Conservation (phyloP, 2,888 invertebrate genomes). For the Odontocerum albicorne region DNA sequence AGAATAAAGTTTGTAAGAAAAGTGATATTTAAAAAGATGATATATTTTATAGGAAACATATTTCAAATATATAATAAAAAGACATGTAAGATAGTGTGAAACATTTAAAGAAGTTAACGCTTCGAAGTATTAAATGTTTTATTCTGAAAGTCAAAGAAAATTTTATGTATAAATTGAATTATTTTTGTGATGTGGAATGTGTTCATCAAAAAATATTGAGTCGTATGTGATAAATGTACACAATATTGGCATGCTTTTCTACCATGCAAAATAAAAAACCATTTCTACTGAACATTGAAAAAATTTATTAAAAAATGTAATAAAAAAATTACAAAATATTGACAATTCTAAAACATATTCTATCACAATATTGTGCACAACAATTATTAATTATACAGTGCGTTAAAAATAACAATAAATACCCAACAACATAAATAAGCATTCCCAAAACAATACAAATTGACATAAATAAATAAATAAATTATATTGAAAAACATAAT, state of each 20-base stretch:
- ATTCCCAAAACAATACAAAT: not conserved
- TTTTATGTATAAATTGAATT: no score
- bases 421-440: not conserved
- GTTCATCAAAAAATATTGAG: no score
- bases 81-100: no score
- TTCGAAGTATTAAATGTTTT: no score
- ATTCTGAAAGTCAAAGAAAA: no score
- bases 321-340: conserved; percentile 19
- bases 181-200: no score
- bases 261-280: conserved; percentile 22
- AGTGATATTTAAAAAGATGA: no score
- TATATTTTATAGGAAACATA: no score
- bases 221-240: no score
- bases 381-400: conserved; percentile 16
- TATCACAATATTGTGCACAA: conserved; percentile 22
- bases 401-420: conserved; percentile 8
- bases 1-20: no score
- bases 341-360: conserved; percentile 15
- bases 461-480: not conserved
- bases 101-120: no score
- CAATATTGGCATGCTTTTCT: not conserved
- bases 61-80: no score
- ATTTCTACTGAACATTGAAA: conserved; percentile 22
- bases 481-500: not conserved
- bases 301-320: conserved; percentile 26